Percentiles rank a stretch among this genome's conserved stretches.
phyloP scores from a whole-genome alignment of 2,797 vertebrate species.

The Aldrovandia affinis region DNA sequence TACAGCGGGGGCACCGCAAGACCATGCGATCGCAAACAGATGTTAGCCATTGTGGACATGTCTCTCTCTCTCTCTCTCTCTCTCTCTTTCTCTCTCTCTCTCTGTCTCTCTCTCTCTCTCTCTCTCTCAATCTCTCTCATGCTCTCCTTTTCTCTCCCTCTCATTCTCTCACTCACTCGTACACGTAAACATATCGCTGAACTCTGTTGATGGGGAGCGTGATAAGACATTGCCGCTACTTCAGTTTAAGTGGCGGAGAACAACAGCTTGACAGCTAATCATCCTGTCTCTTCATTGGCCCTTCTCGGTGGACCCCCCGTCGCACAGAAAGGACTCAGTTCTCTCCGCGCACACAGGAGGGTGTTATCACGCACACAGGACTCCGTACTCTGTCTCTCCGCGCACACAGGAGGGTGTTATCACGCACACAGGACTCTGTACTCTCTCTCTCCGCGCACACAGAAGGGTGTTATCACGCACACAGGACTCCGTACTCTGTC shows the following conservation, averaged over 20 bases:
- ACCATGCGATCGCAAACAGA: constrained; percentile 31
- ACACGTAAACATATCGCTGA: not conserved
- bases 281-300: no score
- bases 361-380: no score
- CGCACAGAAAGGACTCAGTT: no score
- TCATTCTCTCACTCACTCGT: constrained; percentile 24
- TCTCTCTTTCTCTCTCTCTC: not conserved
- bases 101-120: not conserved
- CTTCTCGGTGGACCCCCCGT: no score
- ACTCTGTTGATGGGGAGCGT: not conserved
- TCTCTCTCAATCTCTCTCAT: no score
- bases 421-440: no score
- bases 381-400: no score
- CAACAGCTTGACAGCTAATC: no score
- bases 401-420: no score
- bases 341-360: no score
- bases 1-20: constrained; percentile 19
- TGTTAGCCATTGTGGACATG: constrained; percentile 25
- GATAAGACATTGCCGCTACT: not conserved
- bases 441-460: not conserved
- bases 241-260: constrained; percentile 1
- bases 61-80: not conserved
- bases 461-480: not conserved
- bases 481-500: no score
- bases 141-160: not conserved